Conservation (phyloP, 1,140 invertebrate species). For the Polypedilum vanderplanki region DNA sequence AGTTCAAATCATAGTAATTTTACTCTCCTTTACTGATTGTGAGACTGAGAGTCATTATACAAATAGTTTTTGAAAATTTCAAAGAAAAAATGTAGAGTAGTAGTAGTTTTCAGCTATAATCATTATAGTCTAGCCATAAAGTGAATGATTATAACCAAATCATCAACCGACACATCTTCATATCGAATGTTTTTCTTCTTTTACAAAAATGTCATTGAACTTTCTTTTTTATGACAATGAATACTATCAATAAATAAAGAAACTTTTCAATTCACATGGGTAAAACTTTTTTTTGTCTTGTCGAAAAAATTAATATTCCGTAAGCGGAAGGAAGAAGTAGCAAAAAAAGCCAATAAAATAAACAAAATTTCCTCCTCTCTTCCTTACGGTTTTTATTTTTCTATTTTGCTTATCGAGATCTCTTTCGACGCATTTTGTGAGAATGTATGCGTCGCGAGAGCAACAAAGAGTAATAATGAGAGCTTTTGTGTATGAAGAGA, state of each 20-base stretch:
- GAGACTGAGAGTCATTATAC: too few relatives aligned
- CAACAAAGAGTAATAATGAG: background rate
- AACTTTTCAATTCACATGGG: background rate
- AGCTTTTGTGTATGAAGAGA: background rate
- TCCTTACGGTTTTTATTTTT: background rate
- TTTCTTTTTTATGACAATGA: too few relatives aligned
- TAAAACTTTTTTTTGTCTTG: background rate
- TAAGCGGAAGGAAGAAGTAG: background rate
- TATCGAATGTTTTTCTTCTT: background rate
- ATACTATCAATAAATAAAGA: background rate
- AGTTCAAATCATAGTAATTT: too few relatives aligned
- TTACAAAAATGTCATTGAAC: background rate
- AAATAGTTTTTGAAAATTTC: too few relatives aligned
- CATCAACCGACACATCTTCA: too few relatives aligned
- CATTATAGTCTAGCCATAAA: background rate
- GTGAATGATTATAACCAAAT: background rate
- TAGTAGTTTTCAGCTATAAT: too few relatives aligned
- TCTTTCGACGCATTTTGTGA: too few relatives aligned
- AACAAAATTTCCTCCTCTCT: too few relatives aligned
- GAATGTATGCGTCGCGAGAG: background rate
- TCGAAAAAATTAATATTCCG: background rate
- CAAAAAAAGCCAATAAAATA: background rate
- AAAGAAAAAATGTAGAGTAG: too few relatives aligned
- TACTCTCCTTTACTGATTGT: too few relatives aligned
- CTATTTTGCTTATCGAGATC: background rate